phyloP scores from a whole-genome alignment of 2,888 invertebrate species.

The Pammene fasciana region DNA sequence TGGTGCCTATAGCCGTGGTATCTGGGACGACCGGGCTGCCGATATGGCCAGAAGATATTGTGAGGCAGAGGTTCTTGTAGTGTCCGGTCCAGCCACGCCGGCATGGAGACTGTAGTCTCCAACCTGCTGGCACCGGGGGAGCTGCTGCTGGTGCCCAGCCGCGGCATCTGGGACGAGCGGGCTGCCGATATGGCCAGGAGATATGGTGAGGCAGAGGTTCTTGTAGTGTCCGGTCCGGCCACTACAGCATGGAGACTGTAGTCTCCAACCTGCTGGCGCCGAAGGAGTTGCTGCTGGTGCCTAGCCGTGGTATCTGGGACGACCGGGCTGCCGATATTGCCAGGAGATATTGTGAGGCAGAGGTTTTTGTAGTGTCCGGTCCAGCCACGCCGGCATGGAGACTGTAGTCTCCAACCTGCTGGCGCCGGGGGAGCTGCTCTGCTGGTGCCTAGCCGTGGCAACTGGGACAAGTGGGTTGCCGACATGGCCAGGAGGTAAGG shows the following conservation, averaged over 20 bases:
- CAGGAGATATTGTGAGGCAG: slow-evolving; percentile 83
- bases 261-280: slow-evolving; percentile 91
- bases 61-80: no score
- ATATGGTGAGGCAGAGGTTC: slow-evolving; percentile 86
- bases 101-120: slow-evolving; percentile 92
- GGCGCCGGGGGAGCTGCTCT: slow-evolving; percentile 88
- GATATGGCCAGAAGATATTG: slow-evolving; percentile 89
- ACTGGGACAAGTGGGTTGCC: slow-evolving; percentile 93
- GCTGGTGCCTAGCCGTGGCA: slow-evolving; percentile 89
- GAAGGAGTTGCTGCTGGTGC: slow-evolving; percentile 88
- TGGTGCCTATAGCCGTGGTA: slow-evolving; percentile 90
- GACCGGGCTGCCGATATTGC: slow-evolving; percentile 90
- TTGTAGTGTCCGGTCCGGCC: slow-evolving; percentile 92
- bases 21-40: slow-evolving; percentile 93
- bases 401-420: slow-evolving; percentile 85
- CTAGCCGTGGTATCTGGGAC: slow-evolving; percentile 94
- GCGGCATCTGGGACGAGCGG: slow-evolving; percentile 93
- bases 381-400: slow-evolving; percentile 81
- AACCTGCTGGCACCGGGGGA: slow-evolving; percentile 92
- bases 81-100: slow-evolving; percentile 89
- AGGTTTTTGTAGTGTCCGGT: no score
- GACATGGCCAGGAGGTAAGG: no score
- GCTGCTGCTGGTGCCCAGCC: slow-evolving; percentile 87
- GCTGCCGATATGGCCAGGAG: slow-evolving; percentile 89
- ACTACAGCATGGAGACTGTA: slow-evolving; percentile 92